Base-by-base conservation (phyloP, 1,140 invertebrate genomes). In the Cyrtorhinus lividipennis region DNA sequence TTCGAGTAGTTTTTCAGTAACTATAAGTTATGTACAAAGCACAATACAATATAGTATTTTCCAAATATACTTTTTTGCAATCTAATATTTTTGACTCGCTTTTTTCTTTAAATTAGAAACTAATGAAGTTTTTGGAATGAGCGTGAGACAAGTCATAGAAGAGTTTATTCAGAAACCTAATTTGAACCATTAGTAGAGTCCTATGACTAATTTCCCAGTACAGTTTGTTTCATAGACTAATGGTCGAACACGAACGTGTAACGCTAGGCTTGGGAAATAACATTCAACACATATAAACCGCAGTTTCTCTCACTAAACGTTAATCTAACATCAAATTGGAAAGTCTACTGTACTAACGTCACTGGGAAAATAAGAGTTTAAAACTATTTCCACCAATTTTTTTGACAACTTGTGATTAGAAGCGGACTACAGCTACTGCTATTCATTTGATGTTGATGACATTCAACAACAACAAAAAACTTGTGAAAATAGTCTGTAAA, bases 121-220 rank as follows among this genome's bases (percentile, higher is more conserved):
- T 38, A 38, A n/a, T 15, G 30, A 38, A 38, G 30, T 38, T 53
- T 53, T 53, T 53, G 18, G 48, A 53, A 53, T 53, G 48, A 53
- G 48, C 48, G 5, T 22, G 5, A n/a, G n/a, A n/a, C n/a, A n/a
- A n/a, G n/a, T 44, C 8, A 44, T n/a, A 10, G 38, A 44, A 44
- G 38, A 53, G 10, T 53, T 53, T 53, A 5, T 53, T 53, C 20
- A 53, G 18, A 22, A 8, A 38, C 15, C 30, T 38, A 38, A 8
- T 38, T 15, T 15, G 30, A 15, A 38, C 5, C 15, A 38, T 15
- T 38, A 38, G 30, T 38, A 15, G 15, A 38, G 15, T 38, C 15
- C 30, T 38, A 38, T 38, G 30, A 38, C 30, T 38, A 38, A 8
- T 38, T 38, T n/a, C n/a, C n/a, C 5, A 38, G 30, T 38, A 38